phyloP scores from a whole-genome alignment of 2,888 invertebrate genomes.

The Heteropelma amictum region DNA sequence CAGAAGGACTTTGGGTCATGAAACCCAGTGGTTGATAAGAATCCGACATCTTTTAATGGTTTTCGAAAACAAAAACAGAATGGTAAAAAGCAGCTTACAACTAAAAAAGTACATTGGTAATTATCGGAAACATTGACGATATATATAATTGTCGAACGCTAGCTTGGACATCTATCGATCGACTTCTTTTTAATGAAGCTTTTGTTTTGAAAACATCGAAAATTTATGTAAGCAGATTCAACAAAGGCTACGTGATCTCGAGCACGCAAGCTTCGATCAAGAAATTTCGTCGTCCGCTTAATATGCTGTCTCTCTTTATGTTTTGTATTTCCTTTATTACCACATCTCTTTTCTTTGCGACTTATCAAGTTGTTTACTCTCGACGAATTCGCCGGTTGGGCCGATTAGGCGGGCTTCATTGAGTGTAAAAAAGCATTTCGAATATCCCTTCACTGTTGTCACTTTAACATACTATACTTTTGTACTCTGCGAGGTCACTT shows the following conservation, averaged over 20 bases:
- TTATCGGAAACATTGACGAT: no score
- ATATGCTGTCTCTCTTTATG: conserved; percentile 24
- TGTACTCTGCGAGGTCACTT: no score
- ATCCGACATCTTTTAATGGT: background rate
- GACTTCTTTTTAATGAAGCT: no score
- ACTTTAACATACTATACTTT: no score
- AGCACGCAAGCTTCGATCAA: conserved; percentile 8
- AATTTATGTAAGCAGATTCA: background rate
- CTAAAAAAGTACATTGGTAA: background rate
- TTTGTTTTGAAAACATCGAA: background rate
- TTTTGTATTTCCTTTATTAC: conserved; percentile 48
- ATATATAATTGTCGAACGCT: no score
- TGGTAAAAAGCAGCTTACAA: background rate
- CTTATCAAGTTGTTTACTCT: conserved; percentile 38
- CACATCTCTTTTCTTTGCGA: conserved; percentile 23
- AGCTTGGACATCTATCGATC: no score
- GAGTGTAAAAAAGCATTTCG: no score
- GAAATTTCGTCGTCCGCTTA: background rate
- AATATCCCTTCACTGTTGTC: no score
- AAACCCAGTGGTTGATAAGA: background rate
- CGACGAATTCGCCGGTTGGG: background rate
- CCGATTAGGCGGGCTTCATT: conserved; percentile 22
- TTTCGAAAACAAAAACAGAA: background rate
- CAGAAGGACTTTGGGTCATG: conserved; percentile 6
- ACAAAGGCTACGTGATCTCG: conserved; percentile 39